Percentiles rank a stretch among this genome's conserved stretches.
phyloP scores from a whole-genome alignment of 2,888 invertebrate species.

The Brenthis daphne region DNA sequence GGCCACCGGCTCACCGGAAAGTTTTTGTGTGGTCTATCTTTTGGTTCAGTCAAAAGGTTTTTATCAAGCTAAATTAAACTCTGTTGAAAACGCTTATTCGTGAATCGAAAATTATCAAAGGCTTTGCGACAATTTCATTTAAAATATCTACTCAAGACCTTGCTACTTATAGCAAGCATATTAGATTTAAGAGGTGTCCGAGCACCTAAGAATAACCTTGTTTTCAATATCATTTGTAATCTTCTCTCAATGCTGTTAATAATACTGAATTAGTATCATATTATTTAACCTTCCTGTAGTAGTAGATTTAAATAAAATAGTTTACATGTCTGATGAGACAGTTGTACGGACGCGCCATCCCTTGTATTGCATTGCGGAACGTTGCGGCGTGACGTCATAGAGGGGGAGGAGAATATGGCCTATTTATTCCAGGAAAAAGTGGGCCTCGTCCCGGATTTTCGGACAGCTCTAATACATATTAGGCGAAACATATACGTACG shows the following conservation, averaged over 20 bases:
- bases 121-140: constrained; percentile 6
- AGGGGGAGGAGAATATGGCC: constrained; percentile 47
- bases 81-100: constrained; percentile 19
- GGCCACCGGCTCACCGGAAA: constrained; percentile 33
- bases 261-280: no score
- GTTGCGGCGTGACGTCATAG: constrained; percentile 49
- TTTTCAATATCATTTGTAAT: not conserved
- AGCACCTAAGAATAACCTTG: not conserved
- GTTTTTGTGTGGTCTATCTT: constrained; percentile 34
- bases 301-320: constrained; percentile 10
- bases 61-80: constrained; percentile 25
- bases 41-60: constrained; percentile 31
- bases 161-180: not conserved
- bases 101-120: constrained; percentile 10
- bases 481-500: constrained; percentile 15
- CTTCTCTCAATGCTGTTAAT: no score
- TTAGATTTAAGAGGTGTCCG: not conserved
- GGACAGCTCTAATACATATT: constrained; percentile 40
- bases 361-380: constrained; percentile 47
- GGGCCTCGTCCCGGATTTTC: constrained; percentile 47
- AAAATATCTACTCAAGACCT: not conserved
- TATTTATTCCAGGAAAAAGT: constrained; percentile 52
- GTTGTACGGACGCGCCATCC: constrained; percentile 28
- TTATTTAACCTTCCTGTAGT: not conserved
- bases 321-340: constrained; percentile 21